Evolutionary conservation across 2,113 vertebrate species (phyloP), one percentile per base, ranked within the genome.

Genomic region (Scortum barcoo): DNA sequence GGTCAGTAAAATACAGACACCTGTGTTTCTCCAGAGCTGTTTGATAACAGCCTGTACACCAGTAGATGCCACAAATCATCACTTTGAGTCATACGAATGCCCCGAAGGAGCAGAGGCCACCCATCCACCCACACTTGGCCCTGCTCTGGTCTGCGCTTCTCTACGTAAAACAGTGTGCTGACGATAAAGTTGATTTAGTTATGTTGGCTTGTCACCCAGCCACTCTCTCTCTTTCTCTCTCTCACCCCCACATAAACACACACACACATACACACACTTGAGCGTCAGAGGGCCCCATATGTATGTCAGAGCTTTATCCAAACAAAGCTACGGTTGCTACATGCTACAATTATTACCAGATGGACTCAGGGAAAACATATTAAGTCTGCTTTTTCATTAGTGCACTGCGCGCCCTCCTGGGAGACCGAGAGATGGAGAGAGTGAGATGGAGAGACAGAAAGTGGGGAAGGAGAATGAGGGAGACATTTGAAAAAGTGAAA

Each of bases 331-430:
- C 89, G 81, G 93, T 94, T 93, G 92, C 93, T 93, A 93, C 90
- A 93, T 92, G 86, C 83, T 86, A 51, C 91, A 92, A 94, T 94
- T 93, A 94, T 93, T 93, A 91, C 93, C 93, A 94, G 93, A 94
- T 94, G 92, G 90, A 91, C 78, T 74, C 19, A 2, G 78, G 83
- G 89, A 92, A 90, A 88, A 91, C 80, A 88, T 90, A 93, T 92
- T 89, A 90, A 83, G 74, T 50, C 86, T 91, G 85, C 88, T 87
- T 91, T 93, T 92, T 93, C 91, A 91, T 92, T 92, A 92, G 78
- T 58, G 53, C 38, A 75, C 65, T 69, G 80, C 57, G 50, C 84
- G 80, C 66, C 67, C 81, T 83, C 73, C 77, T 71, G 60, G 57
- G 74, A 80, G 87, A 67, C 16, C 0, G n/a, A 53, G 44, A 53